Conservation (phyloP, 2,888 invertebrate species). For the Coleophora deauratella region DNA sequence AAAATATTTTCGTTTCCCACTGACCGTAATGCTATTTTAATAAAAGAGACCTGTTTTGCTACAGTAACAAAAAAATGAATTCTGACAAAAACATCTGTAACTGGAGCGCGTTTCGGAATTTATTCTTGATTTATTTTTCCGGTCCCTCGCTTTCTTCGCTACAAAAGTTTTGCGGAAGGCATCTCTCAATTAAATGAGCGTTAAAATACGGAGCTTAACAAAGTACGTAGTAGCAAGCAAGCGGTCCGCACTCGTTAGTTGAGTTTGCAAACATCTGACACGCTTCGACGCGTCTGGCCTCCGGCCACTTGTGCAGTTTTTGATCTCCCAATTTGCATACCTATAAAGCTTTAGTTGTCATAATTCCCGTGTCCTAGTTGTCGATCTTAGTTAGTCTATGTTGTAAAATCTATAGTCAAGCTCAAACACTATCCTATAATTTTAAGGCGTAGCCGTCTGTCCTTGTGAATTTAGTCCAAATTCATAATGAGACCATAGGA, state of each 20-base stretch:
- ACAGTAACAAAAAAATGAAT: conserved; percentile 14
- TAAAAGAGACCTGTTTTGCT: conserved; percentile 13
- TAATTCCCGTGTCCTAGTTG: no score
- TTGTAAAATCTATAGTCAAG: no score
- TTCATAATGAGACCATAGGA: no score
- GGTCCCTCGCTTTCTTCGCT: conserved; percentile 18
- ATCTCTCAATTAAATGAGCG: conserved; percentile 34
- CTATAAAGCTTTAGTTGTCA: no score
- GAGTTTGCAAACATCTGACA: conserved; percentile 46
- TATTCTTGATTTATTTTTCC: conserved; percentile 23
- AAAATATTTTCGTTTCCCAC: conserved; percentile 32
- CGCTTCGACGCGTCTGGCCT: conserved; percentile 33
- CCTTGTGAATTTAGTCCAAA: no score
- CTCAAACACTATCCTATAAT: no score
- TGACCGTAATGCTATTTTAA: conserved; percentile 37
- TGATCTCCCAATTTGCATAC: no score
- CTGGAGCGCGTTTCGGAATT: conserved; percentile 20
- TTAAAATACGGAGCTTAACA: conserved; percentile 31
- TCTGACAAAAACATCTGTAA: conserved; percentile 13
- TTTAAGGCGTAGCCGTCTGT: no score
- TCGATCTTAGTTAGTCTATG: no score
- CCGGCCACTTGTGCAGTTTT: conserved; percentile 40
- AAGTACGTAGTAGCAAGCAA: conserved; percentile 19
- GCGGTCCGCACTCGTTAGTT: conserved; percentile 38
- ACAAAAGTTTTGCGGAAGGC: conserved; percentile 23